Evolutionary conservation across 2,113 vertebrate species (phyloP).

Genomic region (Ochotona princeps): DNA sequence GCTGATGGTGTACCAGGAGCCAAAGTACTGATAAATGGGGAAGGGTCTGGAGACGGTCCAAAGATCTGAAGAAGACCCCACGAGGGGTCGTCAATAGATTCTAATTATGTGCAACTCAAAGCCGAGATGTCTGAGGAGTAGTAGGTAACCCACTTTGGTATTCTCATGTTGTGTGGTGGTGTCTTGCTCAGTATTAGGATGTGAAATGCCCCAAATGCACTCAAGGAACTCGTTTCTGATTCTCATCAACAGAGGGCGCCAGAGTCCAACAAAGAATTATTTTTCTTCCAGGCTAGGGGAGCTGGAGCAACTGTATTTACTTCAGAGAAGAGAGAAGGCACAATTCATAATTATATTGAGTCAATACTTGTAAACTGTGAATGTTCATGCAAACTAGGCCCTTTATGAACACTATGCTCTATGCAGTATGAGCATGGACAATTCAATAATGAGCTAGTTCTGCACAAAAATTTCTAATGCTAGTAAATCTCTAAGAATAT

Average conservation of each 20-base stretch:
- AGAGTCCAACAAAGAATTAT: conserved; percentile 38
- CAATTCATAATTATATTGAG: background rate
- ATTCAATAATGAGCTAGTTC: background rate
- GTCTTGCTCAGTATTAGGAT: background rate
- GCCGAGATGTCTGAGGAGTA: background rate
- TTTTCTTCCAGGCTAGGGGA: background rate
- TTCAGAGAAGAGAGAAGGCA: background rate
- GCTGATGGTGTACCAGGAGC: background rate
- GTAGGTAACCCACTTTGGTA: background rate
- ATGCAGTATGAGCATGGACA: background rate
- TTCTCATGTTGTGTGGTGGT: background rate
- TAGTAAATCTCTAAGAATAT: background rate
- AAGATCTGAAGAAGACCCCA: background rate
- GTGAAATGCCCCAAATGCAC: background rate
- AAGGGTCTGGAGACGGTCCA: no score
- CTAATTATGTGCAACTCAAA: background rate
- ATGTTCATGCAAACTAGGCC: background rate
- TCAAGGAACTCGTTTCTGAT: background rate
- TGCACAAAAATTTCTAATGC: background rate
- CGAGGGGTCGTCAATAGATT: background rate
- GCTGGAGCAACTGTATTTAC: background rate
- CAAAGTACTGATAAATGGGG: background rate
- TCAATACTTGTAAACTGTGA: background rate
- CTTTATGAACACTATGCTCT: background rate
- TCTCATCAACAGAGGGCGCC: conserved; percentile 50